Base-by-base conservation (phyloP, 2,113 vertebrate genomes). In the Anser cygnoides region DNA sequence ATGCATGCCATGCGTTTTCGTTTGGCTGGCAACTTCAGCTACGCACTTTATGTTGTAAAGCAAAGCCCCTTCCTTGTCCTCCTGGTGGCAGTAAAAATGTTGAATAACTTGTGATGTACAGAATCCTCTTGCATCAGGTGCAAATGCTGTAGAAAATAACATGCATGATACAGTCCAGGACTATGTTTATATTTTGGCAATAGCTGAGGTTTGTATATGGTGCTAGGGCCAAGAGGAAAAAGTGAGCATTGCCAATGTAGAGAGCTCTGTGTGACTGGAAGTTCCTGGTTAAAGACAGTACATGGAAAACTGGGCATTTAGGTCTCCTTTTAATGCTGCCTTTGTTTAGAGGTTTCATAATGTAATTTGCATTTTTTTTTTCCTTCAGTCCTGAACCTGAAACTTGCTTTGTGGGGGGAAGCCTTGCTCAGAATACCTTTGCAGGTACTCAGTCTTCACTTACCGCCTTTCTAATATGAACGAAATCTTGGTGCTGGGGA, bases 61-160 rank as follows among this genome's bases (percentile, higher is more conserved):
- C 66, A 92, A 58, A 95, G 67, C 81, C 63, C 54, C 75, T 87
- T 75, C 50, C 58, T 83, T 83, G 71, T 94, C 92, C 93, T 95
- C 90, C 90, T 95, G 94, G 90, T 93, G 93, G 95, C 92, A 95
- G 95, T 85, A 96, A 93, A 95, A 94, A 96, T 94, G 71, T 58
- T 86, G 55, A 54, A 41, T 52, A 78, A 35, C 84, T 84, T 3
- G 31, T 25, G 29, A 93, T 84, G 50, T 5, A 58, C 41, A 66
- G 89, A 82, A 90, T 63, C 44, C 35, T 82, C 77, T 37, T 59
- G 44, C 41, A 49, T 80, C 20, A 66, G 54, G 16, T 79, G 49
- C 5, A 39, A 87, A 44, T 0, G 0, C 49, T 73, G 87, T 8
- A 31, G 63, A 83, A 91, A 90, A 90, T 18, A 35, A 39, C 22